Conservation (phyloP, 35 echinoderm and acorn worm genomes). For the Patiria miniata region DNA sequence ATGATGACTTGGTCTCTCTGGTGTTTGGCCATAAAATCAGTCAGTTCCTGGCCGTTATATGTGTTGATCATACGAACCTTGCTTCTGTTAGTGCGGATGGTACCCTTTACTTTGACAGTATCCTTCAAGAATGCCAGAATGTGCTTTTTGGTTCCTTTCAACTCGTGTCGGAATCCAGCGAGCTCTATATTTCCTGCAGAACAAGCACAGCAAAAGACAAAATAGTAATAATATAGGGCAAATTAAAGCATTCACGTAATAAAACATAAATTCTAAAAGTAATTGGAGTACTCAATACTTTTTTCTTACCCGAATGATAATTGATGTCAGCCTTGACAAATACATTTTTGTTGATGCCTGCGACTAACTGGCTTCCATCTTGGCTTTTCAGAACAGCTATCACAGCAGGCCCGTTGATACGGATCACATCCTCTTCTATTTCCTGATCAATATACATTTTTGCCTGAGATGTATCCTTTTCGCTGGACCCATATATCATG, state of each 20-base stretch:
- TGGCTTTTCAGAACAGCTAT: background rate
- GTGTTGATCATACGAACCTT: conserved; percentile 4
- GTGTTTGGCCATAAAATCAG: background rate
- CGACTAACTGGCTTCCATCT: background rate
- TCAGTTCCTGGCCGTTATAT: background rate
- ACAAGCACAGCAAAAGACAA: background rate
- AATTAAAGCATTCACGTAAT: background rate
- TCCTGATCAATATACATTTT: background rate
- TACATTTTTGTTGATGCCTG: background rate
- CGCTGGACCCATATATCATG: background rate
- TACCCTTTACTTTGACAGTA: background rate
- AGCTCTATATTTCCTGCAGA: background rate
- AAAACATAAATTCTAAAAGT: background rate
- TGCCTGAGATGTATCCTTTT: background rate
- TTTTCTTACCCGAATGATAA: background rate
- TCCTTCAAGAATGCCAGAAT: conserved; percentile 8
- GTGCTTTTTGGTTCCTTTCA: background rate
- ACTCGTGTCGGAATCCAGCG: conserved; percentile 23
- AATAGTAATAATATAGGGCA: background rate
- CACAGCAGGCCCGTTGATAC: background rate
- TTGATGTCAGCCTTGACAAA: background rate
- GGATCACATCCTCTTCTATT: background rate
- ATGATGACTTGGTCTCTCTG: background rate
- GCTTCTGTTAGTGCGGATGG: background rate
- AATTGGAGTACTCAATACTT: background rate